Conservation (phyloP, 2,113 vertebrate species). For the Rhipidura dahli region DNA sequence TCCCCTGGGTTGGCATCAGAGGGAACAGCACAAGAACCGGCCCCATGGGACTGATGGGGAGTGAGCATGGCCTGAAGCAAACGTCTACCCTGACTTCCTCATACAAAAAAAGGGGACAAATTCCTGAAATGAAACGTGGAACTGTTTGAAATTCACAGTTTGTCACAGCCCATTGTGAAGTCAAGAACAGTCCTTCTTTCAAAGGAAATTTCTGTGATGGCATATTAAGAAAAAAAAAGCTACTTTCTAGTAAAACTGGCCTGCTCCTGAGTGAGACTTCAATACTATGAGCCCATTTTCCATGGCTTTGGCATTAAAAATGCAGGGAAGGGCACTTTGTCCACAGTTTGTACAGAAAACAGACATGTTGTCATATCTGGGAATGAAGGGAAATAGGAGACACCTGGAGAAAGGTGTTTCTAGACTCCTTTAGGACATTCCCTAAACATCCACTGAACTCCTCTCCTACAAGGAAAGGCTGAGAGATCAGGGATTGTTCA, state of each 20-base stretch:
- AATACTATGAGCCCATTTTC: neutral
- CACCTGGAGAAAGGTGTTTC: neutral
- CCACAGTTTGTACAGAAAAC: neutral
- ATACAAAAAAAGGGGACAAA: neutral
- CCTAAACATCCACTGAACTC: neutral
- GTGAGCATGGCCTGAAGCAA: neutral
- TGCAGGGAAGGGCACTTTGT: neutral
- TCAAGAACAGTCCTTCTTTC: neutral
- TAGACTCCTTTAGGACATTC: neutral
- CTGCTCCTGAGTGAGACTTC: neutral
- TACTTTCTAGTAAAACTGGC: neutral
- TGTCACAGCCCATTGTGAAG: neutral
- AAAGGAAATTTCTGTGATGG: slow-evolving; percentile 6
- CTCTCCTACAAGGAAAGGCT: neutral
- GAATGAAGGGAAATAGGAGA: neutral
- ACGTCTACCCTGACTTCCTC: neutral
- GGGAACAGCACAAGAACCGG: accelerated
- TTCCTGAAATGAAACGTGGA: neutral
- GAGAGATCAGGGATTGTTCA: neutral
- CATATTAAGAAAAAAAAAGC: neutral
- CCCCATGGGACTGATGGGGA: accelerated
- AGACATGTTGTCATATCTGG: neutral
- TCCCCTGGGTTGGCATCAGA: accelerated
- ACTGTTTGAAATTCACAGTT: slow-evolving; percentile 20
- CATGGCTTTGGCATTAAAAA: neutral